Evolutionary conservation across 2,888 invertebrate genomes (phyloP).

Genomic region (Apodemia mormo): DNA sequence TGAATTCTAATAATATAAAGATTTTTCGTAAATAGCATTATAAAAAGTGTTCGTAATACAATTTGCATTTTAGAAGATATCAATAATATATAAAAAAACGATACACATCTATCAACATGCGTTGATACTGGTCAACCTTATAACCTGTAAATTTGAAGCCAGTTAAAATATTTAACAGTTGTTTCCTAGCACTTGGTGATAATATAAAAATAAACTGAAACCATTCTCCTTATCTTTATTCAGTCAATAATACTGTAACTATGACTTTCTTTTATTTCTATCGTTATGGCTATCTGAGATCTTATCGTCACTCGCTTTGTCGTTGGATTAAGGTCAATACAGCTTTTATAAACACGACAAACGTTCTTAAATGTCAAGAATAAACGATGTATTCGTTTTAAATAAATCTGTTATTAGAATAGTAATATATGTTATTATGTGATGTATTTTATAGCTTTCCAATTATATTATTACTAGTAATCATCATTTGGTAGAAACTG

Average conservation of each 20-base stretch:
- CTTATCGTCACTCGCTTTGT: constrained; percentile 15
- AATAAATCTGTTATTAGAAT: neutral
- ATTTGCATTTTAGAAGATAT: too few relatives aligned
- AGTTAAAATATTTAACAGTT: too few relatives aligned
- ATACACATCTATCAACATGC: too few relatives aligned
- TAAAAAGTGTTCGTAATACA: too few relatives aligned
- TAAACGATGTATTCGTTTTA: constrained; percentile 3
- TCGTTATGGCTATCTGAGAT: constrained; percentile 13
- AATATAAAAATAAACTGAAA: neutral
- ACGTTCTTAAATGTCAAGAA: constrained; percentile 12
- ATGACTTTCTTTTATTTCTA: constrained; percentile 13
- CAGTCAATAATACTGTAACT: constrained; percentile 9
- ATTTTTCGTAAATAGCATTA: too few relatives aligned
- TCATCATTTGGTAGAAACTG: too few relatives aligned
- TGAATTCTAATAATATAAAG: too few relatives aligned
- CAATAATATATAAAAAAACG: too few relatives aligned
- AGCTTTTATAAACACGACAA: neutral
- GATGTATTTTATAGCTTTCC: neutral
- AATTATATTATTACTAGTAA: neutral
- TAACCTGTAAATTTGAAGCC: too few relatives aligned
- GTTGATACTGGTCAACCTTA: too few relatives aligned
- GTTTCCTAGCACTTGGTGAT: neutral
- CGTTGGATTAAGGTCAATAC: constrained; percentile 15
- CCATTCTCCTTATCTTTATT: neutral
- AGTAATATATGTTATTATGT: neutral